Conservation (phyloP, 2,797 vertebrate genomes). For the Myotis pilosus region DNA sequence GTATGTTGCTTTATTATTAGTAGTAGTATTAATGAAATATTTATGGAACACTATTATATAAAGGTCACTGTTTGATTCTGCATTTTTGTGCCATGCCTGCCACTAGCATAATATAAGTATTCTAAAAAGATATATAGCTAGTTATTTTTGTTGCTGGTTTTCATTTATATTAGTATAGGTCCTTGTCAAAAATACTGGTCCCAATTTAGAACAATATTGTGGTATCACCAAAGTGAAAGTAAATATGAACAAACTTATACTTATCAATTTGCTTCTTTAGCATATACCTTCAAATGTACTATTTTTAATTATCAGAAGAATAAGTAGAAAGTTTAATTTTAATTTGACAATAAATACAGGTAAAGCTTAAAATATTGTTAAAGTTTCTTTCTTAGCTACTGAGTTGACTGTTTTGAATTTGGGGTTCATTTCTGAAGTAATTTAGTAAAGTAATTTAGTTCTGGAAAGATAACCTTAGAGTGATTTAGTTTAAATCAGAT, state of each 20-base stretch:
- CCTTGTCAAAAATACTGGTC: neutral
- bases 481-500: constrained; percentile 12
- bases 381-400: constrained; percentile 13
- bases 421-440: neutral
- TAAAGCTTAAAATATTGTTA: neutral
- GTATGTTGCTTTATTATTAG: constrained; percentile 35
- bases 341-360: neutral
- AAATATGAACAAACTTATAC: neutral
- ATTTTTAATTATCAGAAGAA: constrained; percentile 1
- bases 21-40: constrained; percentile 12
- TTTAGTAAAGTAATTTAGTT: constrained; percentile 12
- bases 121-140: neutral
- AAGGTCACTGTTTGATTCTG: neutral
- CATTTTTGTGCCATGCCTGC: neutral
- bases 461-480: neutral
- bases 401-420: neutral
- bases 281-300: neutral
- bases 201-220: constrained; percentile 5
- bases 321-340: constrained; percentile 16
- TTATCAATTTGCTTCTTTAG: neutral
- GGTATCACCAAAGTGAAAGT: constrained; percentile 11
- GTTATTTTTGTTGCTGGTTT: neutral
- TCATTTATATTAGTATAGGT: neutral
- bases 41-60: neutral
- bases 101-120: neutral